Percentiles rank a stretch among this genome's conserved stretches.
phyloP scores from a whole-genome alignment of 2,113 vertebrate genomes.

The Phalacrocorax aristotelis region DNA sequence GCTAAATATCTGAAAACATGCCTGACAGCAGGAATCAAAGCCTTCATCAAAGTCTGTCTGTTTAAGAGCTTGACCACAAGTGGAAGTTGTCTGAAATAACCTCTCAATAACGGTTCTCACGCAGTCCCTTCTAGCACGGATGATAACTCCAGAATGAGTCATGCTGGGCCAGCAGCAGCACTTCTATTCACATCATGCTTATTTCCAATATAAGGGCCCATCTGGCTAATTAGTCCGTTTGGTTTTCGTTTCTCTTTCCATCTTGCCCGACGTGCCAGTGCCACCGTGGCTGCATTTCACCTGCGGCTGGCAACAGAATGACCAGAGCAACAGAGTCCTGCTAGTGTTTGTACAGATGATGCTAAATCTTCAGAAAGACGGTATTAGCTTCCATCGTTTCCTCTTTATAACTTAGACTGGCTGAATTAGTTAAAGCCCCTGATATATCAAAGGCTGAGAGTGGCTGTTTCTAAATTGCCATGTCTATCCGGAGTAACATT shows the following conservation, averaged over 20 bases:
- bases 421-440: background rate
- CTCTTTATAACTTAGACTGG: background rate
- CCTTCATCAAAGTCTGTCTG: background rate
- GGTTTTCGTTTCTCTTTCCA: background rate
- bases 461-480: background rate
- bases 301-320: background rate
- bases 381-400: background rate
- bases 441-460: background rate
- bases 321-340: background rate
- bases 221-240: background rate
- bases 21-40: background rate
- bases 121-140: background rate
- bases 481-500: background rate
- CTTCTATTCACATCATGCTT: background rate
- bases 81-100: background rate
- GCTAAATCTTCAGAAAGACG: background rate
- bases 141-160: accelerated
- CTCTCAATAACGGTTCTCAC: background rate
- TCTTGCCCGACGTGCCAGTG: background rate
- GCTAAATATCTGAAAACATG: background rate
- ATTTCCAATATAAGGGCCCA: background rate
- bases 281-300: background rate
- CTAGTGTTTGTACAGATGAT: background rate
- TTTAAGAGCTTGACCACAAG: background rate
- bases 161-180: background rate